Evolutionary conservation across 2,888 invertebrate genomes (phyloP).

Genomic region (Biston betularia): DNA sequence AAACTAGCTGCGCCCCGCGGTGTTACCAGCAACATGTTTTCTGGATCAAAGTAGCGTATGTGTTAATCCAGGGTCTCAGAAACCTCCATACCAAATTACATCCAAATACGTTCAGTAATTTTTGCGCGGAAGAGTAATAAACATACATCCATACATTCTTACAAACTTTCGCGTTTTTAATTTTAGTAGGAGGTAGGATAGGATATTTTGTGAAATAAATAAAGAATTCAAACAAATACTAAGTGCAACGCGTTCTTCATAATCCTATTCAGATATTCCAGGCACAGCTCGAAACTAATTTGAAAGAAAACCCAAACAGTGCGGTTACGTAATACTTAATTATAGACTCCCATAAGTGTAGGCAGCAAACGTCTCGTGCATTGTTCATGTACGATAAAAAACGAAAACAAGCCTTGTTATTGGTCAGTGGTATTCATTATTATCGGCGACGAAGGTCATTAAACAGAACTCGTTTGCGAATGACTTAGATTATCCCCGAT

Average conservation of each 20-base stretch:
- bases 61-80: too few relatives aligned
- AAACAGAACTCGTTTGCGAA: not conserved
- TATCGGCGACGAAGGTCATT: not conserved
- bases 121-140: too few relatives aligned
- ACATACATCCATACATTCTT: too few relatives aligned
- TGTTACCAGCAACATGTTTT: too few relatives aligned
- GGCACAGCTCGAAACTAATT: not conserved
- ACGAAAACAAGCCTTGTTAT: not conserved
- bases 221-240: too few relatives aligned
- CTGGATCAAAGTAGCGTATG: too few relatives aligned
- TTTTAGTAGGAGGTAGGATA: too few relatives aligned
- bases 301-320: not conserved
- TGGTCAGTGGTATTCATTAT: not conserved
- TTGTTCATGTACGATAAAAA: slow-evolving; percentile 1
- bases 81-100: too few relatives aligned
- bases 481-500: not conserved
- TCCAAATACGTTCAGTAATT: too few relatives aligned
- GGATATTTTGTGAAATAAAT: not conserved
- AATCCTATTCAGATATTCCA: not conserved
- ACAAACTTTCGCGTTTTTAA: too few relatives aligned
- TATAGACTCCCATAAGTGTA: not conserved
- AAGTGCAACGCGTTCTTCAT: too few relatives aligned
- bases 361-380: not conserved
- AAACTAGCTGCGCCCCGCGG: too few relatives aligned
- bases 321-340: slow-evolving; percentile 1